Percentiles rank a stretch among this genome's conserved stretches.
Evolutionary conservation across 2,113 vertebrate genomes (phyloP).

Genomic region (Octodon degus): DNA sequence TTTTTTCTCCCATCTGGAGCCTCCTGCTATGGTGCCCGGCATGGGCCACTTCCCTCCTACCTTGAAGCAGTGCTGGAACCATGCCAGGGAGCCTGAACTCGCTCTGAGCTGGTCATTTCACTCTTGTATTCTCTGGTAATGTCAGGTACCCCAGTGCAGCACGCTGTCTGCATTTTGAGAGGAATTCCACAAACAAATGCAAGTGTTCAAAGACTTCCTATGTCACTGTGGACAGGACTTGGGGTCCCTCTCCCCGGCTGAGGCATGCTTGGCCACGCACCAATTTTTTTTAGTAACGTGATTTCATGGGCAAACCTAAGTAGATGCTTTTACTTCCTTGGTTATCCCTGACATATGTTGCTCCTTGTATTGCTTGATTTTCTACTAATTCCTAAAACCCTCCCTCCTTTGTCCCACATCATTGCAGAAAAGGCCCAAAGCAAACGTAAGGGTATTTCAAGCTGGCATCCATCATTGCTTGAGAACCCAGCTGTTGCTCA

Average conservation of each 20-base stretch:
- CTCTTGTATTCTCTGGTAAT: slow-evolving; percentile 14
- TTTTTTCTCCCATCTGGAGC: background rate
- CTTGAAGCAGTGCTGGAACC: background rate
- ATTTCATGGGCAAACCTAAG: slow-evolving; percentile 78
- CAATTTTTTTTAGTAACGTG: background rate
- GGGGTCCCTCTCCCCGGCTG: rapidly evolving
- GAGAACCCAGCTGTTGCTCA: slow-evolving; percentile 83
- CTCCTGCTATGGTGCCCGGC: background rate
- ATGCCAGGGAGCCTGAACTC: background rate
- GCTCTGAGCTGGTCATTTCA: background rate
- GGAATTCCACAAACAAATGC: slow-evolving; percentile 3
- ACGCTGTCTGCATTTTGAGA: slow-evolving; percentile 31
- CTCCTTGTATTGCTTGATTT: slow-evolving; percentile 86
- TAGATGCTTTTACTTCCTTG: slow-evolving; percentile 87
- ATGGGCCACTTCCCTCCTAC: background rate
- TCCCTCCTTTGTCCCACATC: slow-evolving; percentile 11
- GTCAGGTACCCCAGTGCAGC: background rate
- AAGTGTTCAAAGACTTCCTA: slow-evolving; percentile 2
- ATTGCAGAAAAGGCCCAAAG: slow-evolving; percentile 3
- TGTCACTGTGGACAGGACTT: background rate
- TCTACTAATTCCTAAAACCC: slow-evolving; percentile 82
- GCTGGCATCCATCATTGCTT: slow-evolving; percentile 85
- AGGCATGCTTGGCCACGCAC: background rate
- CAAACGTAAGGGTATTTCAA: slow-evolving; percentile 86
- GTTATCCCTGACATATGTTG: slow-evolving; percentile 85